Percentiles rank a stretch among this genome's conserved stretches.
Conservation (phyloP, 2,113 vertebrate genomes). For the Diphyllodes magnificus region DNA sequence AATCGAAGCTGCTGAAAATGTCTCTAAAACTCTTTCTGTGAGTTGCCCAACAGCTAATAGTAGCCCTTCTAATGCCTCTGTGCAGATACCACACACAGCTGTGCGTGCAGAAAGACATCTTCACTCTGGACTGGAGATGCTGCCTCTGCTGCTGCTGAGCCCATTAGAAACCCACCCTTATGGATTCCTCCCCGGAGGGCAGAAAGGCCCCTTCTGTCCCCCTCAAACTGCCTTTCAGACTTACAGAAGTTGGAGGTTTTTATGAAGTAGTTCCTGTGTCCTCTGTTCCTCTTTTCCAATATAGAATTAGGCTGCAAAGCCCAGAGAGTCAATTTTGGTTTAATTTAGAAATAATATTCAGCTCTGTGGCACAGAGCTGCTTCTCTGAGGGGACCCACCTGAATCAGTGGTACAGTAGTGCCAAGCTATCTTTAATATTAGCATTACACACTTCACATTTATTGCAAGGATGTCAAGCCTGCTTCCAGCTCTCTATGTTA, state of each 20-base stretch:
- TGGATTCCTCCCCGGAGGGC: neutral
- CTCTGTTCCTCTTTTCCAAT: neutral
- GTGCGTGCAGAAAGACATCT: neutral
- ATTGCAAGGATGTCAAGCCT: neutral
- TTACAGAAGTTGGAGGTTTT: neutral
- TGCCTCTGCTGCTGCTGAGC: neutral
- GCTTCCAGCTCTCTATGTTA: neutral
- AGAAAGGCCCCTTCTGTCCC: neutral
- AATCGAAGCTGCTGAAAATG: neutral
- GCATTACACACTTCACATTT: neutral
- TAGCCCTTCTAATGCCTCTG: neutral
- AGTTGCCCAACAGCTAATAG: neutral
- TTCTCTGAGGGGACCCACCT: neutral
- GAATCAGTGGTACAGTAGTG: neutral
- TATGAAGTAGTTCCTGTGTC: neutral
- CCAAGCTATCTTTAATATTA: neutral
- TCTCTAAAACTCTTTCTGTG: neutral
- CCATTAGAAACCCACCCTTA: neutral
- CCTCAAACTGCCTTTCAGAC: neutral
- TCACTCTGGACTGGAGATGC: neutral
- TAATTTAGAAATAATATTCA: neutral
- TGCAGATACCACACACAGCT: neutral
- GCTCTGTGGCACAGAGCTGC: rapidly evolving
- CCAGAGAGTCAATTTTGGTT: neutral
- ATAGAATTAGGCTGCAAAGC: neutral